Evolutionary conservation across 2,797 vertebrate genomes (phyloP).

Genomic region (Rhinophrynus dorsalis): DNA sequence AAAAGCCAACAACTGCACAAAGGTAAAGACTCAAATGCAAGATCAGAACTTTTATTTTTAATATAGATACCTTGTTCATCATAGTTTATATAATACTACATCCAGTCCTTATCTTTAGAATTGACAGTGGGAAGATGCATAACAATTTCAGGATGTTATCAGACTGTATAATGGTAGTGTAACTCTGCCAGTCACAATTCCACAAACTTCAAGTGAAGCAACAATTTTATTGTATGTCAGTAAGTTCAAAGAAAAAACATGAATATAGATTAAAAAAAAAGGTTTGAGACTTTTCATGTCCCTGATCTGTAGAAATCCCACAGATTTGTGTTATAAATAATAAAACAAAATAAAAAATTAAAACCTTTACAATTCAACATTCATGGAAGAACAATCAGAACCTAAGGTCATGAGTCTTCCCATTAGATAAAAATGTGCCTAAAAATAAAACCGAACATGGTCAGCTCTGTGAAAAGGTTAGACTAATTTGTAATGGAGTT

Average conservation of each 20-base stretch:
- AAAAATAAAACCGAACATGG: not conserved
- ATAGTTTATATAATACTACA: constrained; percentile 35
- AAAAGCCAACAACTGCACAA: constrained; percentile 94
- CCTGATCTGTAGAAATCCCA: not conserved
- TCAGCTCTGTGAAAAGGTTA: not conserved
- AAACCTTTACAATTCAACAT: not conserved
- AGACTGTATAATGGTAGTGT: not conserved
- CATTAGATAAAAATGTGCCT: not conserved
- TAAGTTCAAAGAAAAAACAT: not conserved
- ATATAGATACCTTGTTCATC: constrained; percentile 38
- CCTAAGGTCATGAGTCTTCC: not conserved
- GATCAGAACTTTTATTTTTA: constrained; percentile 26
- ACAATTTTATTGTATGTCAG: not conserved
- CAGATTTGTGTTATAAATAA: constrained; percentile 1
- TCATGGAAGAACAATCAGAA: not conserved
- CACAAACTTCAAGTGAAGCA: constrained; percentile 10
- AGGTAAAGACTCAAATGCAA: constrained; percentile 68
- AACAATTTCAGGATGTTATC: not conserved
- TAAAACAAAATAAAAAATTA: constrained; percentile 10
- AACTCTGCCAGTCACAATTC: constrained; percentile 1
- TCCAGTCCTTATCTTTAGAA: constrained; percentile 35
- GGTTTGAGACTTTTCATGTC: no score
- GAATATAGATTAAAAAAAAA: no score
- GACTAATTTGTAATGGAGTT: no score
- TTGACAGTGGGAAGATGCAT: constrained; percentile 24